Evolutionary conservation across 1,140 invertebrate genomes (phyloP).

Genomic region (Pogonognathellus flavescens): DNA sequence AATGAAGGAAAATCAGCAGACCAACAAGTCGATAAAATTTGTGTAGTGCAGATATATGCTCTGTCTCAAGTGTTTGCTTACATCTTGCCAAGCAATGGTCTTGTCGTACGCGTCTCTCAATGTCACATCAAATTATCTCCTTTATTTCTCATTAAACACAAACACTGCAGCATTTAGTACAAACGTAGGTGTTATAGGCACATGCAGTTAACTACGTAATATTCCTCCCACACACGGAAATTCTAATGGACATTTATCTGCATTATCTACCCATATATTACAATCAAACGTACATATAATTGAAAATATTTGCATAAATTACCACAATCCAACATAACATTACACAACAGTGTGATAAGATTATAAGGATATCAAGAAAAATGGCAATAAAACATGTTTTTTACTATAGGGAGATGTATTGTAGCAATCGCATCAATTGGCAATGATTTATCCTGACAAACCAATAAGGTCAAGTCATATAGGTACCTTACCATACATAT

Average conservation of each 20-base stretch:
- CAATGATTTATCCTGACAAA: too few relatives aligned
- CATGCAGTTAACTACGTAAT: not conserved
- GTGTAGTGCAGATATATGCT: not conserved
- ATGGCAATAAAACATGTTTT: too few relatives aligned
- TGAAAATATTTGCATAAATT: too few relatives aligned
- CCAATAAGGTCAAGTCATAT: too few relatives aligned
- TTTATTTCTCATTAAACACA: not conserved
- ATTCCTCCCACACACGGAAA: not conserved
- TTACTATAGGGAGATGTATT: too few relatives aligned
- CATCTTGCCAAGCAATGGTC: slow-evolving; percentile 9
- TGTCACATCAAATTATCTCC: slow-evolving; percentile 10
- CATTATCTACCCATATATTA: not conserved
- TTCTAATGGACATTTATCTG: slow-evolving; percentile 1
- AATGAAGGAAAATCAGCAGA: not conserved
- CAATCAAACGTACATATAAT: too few relatives aligned
- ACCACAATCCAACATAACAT: too few relatives aligned
- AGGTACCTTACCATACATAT: too few relatives aligned
- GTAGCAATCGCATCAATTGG: too few relatives aligned
- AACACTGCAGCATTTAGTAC: not conserved
- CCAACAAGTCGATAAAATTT: slow-evolving; percentile 8
- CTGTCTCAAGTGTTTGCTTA: not conserved
- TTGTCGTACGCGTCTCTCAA: slow-evolving; percentile 19
- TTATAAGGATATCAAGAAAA: too few relatives aligned
- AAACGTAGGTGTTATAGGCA: not conserved
- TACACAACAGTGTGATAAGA: too few relatives aligned